phyloP scores from a whole-genome alignment of 2,113 vertebrate genomes.

The Cololabis saira region DNA sequence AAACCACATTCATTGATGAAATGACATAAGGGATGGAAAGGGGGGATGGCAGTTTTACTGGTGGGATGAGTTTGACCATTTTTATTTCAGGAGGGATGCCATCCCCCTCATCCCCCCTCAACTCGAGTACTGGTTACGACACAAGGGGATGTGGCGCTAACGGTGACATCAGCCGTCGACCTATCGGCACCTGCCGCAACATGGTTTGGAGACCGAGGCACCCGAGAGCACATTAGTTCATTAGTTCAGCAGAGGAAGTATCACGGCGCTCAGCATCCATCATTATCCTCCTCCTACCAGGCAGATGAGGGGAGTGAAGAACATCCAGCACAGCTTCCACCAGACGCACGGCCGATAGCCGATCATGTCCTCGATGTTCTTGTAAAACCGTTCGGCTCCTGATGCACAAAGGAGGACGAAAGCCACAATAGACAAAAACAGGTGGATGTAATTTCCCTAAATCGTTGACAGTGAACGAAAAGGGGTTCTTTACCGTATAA shows the following conservation, averaged over 20 bases:
- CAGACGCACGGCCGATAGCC: conserved; percentile 88
- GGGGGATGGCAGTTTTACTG: too few species aligned
- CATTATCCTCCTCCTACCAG: conserved; percentile 79
- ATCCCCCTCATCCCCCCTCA: too few species aligned
- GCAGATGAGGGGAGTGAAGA: conserved; percentile 89
- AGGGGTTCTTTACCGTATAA: conserved; percentile 84
- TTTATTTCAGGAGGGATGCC: too few species aligned
- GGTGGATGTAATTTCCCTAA: conserved; percentile 33
- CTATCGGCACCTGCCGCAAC: conserved; percentile 6
- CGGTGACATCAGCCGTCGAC: conserved; percentile 16
- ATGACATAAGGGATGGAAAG: too few species aligned
- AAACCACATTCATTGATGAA: too few species aligned
- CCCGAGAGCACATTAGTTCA: neutral
- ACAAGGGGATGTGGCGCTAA: too few species aligned
- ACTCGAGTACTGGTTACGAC: too few species aligned
- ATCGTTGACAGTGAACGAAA: neutral
- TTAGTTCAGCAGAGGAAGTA: neutral
- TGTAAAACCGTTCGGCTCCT: conserved; percentile 91
- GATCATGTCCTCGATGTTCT: conserved; percentile 92
- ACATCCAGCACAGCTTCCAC: conserved; percentile 92
- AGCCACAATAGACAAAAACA: conserved; percentile 7
- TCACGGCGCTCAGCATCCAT: conserved; percentile 4
- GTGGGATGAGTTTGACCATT: too few species aligned
- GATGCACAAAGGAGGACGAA: conserved; percentile 5
- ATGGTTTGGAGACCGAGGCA: conserved; percentile 1